Base-by-base conservation (phyloP, 2,113 vertebrate species). In the Probosciger aterrimus region DNA sequence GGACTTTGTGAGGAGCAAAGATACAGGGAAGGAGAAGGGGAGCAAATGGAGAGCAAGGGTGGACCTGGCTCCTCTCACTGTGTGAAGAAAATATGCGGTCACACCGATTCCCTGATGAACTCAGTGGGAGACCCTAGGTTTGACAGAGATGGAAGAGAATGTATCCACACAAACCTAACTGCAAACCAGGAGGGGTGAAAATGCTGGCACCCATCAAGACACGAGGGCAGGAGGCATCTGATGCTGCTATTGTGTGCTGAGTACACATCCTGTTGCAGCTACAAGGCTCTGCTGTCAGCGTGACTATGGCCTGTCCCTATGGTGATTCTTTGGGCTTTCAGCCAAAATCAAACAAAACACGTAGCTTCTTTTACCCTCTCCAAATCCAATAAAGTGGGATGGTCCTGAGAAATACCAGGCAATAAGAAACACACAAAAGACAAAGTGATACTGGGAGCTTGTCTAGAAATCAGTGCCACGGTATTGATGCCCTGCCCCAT, bases 181-280 rank as follows among this genome's bases (percentile, higher is more conserved):
- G 16, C 67, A 88, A 14, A 43, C 3, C 20, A 80, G 63, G 12
- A 81, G 53, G 30, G 37, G 15, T 71, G 86, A 68, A 46, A 62
- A 74, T 33, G 73, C 35, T 74, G 83, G 22, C n/a, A 59, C 7
- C 24, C 17, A 9, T 0, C 1, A 62, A 47, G 19, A 69, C 30
- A 9, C 0, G 6, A 84, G 43, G 37, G 47, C 46, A 76, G 68
- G 31, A 71, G 20, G 39, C 18, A 49, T 69, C 69, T 85, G 64
- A 37, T 77, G 68, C 76, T 94, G 43, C 67, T 67, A 46, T 37
- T 5, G 0, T 1, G 0, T 39, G 30, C 24, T 0, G 2, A 25
- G 76, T 18, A 52, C 31, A 23, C 49, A 78, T 13, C 17, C 39
- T 37, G 33, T n/a, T 18, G 35, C 9, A 65, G 24, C 41, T 59